Evolutionary conservation across 1,140 invertebrate genomes (phyloP).

Genomic region (Cyphomyrmex costatus): DNA sequence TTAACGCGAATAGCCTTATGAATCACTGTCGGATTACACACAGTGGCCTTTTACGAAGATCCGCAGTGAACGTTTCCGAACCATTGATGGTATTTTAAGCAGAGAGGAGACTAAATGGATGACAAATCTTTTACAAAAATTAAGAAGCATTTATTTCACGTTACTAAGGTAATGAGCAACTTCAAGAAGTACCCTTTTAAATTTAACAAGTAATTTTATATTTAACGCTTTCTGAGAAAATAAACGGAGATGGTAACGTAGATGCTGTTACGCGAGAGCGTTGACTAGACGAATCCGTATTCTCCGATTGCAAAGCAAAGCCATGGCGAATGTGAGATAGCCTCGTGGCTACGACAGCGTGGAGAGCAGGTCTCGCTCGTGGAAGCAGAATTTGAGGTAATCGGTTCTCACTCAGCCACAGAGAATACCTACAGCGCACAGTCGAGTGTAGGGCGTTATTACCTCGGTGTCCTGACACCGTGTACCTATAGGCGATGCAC

Average conservation of each 20-base stretch:
- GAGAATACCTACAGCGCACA: slow-evolving; percentile 52
- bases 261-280: slow-evolving; percentile 13
- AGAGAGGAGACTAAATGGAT: slow-evolving; percentile 10
- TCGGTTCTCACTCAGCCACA: slow-evolving; percentile 64
- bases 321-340: slow-evolving; percentile 44
- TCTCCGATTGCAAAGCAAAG: slow-evolving; percentile 53
- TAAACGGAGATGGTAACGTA: background rate
- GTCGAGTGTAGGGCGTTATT: slow-evolving; percentile 64
- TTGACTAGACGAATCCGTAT: slow-evolving; percentile 49
- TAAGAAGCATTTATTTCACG: background rate
- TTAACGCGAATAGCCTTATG: slow-evolving; percentile 58
- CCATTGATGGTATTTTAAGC: slow-evolving; percentile 14
- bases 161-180: background rate
- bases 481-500: slow-evolving; percentile 66
- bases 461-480: slow-evolving; percentile 66
- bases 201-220: slow-evolving; percentile 13
- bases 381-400: slow-evolving; percentile 56
- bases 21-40: slow-evolving; percentile 69
- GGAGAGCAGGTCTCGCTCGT: slow-evolving; percentile 21
- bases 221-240: background rate
- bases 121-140: slow-evolving; percentile 24
- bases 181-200: background rate
- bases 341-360: slow-evolving; percentile 19
- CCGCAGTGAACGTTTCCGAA: slow-evolving; percentile 33
- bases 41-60: slow-evolving; percentile 38